Evolutionary conservation across 2,113 vertebrate species (phyloP).

Genomic region (Petrocephalus microphthalmus): DNA sequence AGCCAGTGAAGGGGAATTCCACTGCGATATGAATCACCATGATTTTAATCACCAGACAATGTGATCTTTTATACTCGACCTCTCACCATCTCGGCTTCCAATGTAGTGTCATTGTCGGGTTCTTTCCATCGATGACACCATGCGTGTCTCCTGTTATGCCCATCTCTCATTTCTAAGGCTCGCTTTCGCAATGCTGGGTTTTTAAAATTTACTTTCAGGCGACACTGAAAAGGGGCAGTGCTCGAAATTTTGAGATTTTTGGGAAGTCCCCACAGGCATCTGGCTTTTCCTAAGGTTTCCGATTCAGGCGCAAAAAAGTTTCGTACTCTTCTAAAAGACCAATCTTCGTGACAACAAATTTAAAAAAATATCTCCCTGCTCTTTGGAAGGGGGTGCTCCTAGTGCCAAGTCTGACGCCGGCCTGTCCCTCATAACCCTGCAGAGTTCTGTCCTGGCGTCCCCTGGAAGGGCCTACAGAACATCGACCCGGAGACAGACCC

Average conservation of each 20-base stretch:
- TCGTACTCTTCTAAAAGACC: no score
- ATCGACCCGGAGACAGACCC: constrained; percentile 97
- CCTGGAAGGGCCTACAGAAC: constrained; percentile 98
- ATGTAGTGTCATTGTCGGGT: background rate
- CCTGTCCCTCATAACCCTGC: background rate
- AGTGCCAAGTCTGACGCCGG: background rate
- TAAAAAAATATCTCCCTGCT: background rate
- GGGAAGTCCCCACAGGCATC: background rate
- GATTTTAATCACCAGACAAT: background rate
- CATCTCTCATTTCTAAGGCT: background rate
- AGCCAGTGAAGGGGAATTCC: background rate
- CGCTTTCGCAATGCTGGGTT: background rate
- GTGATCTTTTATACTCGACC: background rate
- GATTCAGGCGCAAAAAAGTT: background rate
- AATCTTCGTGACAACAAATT: no score
- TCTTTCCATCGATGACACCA: background rate
- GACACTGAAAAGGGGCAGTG: background rate
- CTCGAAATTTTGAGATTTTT: background rate
- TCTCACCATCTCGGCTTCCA: background rate
- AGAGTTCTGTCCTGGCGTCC: constrained; percentile 98
- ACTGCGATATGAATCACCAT: background rate
- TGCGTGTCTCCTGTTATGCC: background rate
- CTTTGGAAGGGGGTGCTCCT: background rate
- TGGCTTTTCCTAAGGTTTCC: background rate
- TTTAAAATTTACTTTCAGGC: background rate